Base-by-base conservation (phyloP, 2,113 vertebrate species). In the Mus pahari region DNA sequence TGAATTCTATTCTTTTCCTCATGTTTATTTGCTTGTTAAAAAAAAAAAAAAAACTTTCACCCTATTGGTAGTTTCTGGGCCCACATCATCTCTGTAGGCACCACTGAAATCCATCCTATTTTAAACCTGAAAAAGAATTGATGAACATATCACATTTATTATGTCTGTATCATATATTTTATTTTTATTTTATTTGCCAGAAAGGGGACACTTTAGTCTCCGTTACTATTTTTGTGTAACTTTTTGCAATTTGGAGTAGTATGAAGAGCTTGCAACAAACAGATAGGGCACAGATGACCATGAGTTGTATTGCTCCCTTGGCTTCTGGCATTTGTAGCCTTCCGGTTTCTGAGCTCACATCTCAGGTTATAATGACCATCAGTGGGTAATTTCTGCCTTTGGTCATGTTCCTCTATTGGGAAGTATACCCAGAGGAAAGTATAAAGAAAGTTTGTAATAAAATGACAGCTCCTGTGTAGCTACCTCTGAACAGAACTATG, bases 371-470 rank as follows among this genome's bases (percentile, higher is more conserved):
- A 82, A 79, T 28, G 36, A 91, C 28, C 17, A 60, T 71, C 31
- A 45, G 39, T 68, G 94, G 39, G 53, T 91, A 86, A 95, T 96
- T 75, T 93, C 50, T 96, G 55, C 50, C 28, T 88, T 93, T 88
- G 26, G 5, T 33, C 5, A 53, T 71, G 4, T 66, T 94, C 28
- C 33, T 89, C 31, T 89, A n/a, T 48, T 93, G 86, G 68, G 58
- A 89, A 92, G 39, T 71, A 5, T 87, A 88, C 50, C 60, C 36
- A 48, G 87, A 95, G 68, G 50, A 86, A 92, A 9, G 11, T 42
- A 53, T 45, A 79, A 82, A 50, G 45, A 92, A 87, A 87, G 2
- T 92, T 93, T 55, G 13, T 66, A 64, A 95, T 86, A 78, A 94
- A 90, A 17, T 33, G 81, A 73, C 55, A 26, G 17, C 11, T 17